A percentile compares a stretch with the other conserved stretches of the same genome.
phyloP scores from a whole-genome alignment of 2,113 vertebrate species.

The Pollachius pollachius region DNA sequence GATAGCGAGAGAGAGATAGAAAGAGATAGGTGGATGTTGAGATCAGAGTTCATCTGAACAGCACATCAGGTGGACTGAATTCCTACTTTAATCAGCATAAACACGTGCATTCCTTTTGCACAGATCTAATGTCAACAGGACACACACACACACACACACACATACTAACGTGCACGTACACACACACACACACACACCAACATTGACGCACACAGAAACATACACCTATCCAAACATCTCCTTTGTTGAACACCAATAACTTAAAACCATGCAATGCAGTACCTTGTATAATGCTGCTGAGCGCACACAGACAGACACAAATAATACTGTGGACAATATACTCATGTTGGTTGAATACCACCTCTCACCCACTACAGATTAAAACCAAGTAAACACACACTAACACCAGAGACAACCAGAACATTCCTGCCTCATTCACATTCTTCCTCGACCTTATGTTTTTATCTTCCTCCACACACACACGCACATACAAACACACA shows the following conservation, averaged over 20 bases:
- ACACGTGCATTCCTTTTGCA: background rate
- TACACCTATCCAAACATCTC: background rate
- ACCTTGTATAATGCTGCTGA: too few relatives aligned
- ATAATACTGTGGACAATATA: background rate
- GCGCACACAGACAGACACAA: too few relatives aligned
- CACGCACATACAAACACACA: background rate
- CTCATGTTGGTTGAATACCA: too few relatives aligned
- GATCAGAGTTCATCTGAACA: constrained; percentile 48
- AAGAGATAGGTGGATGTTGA: too few relatives aligned
- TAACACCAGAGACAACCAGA: background rate
- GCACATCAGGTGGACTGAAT: constrained; percentile 25
- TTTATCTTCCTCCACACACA: constrained; percentile 13
- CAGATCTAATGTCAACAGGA: background rate
- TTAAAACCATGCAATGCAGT: background rate
- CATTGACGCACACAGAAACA: constrained; percentile 16
- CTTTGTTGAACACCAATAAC: background rate
- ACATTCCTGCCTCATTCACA: constrained; percentile 31
- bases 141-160: constrained; percentile 34
- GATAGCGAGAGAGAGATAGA: constrained; percentile 39
- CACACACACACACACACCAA: constrained; percentile 13
- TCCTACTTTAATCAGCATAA: constrained; percentile 42
- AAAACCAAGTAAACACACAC: too few relatives aligned
- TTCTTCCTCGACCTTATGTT: constrained; percentile 22
- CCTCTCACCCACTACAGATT: too few relatives aligned
- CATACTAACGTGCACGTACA: constrained; percentile 22